phyloP scores from a whole-genome alignment of 2,888 invertebrate species.

The Drosophila cyrtoloma region DNA sequence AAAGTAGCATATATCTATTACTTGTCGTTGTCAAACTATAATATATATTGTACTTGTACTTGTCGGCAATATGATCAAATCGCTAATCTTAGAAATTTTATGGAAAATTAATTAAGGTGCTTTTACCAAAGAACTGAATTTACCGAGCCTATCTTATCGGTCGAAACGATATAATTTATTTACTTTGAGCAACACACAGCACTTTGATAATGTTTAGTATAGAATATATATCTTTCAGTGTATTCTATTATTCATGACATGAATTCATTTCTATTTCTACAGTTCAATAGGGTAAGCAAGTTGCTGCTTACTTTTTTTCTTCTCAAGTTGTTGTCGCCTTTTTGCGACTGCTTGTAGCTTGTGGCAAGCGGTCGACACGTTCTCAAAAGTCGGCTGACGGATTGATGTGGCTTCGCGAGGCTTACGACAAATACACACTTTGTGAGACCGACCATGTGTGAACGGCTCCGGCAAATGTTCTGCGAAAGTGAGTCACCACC shows the following conservation, averaged over 20 bases:
- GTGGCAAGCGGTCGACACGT: slow-evolving; percentile 60
- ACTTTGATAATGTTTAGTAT: neutral
- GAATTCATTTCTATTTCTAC: neutral
- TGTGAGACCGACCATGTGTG: slow-evolving; percentile 17
- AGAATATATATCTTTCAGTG: neutral
- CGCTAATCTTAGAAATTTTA: neutral
- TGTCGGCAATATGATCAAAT: neutral
- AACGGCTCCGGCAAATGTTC: slow-evolving; percentile 55
- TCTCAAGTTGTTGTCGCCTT: slow-evolving; percentile 11
- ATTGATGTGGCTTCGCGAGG: slow-evolving; percentile 77
- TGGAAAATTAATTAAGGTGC: neutral
- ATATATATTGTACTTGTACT: neutral
- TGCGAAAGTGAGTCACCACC: slow-evolving; percentile 69
- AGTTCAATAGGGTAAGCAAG: slow-evolving; percentile 32
- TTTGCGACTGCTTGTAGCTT: slow-evolving; percentile 11
- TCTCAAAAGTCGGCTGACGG: slow-evolving; percentile 67
- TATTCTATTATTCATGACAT: neutral
- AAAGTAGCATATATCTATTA: neutral
- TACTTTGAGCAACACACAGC: neutral
- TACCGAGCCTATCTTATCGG: neutral
- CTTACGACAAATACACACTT: slow-evolving; percentile 5
- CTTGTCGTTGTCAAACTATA: neutral
- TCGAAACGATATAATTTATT: neutral
- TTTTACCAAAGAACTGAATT: neutral
- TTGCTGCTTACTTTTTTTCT: slow-evolving; percentile 8